Evolutionary conservation across 2,797 vertebrate species (phyloP), one percentile per base, ranked within the genome.

Genomic region (Sebastes steindachneri): DNA sequence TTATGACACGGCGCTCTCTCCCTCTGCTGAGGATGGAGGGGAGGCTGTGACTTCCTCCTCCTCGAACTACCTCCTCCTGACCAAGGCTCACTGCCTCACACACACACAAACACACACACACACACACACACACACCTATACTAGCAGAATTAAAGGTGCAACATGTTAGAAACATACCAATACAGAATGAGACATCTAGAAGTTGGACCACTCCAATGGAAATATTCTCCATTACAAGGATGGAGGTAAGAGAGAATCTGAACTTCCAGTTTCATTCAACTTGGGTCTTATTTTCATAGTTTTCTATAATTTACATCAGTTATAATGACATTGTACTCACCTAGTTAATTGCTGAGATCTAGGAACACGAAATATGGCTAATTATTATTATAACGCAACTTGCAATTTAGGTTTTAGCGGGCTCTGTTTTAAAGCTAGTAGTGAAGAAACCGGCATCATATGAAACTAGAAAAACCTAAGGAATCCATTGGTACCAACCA

Each of bases 1-100:
- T 95, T 95, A 95, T 95, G 93, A 93, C 93, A 86, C 35, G 82
- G 76, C 58, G 77, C 87, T 87, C 88, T 89, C 71, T 76, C 75
- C 59, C 65, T 83, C 83, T 85, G 82, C 80, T 57, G 55, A 57
- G 54, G 57, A 60, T 11, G 25, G 65, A 77, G 17, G 80, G 78
- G 67, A 53, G 76, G 68, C 64, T 53, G 65, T 3, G 57, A 75
- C 77, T 81, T 87, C 82, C 78, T 80, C 76, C 82, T 81, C 35
- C 26, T 80, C 85, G 68, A 14, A 26, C 74, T 60, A 73, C 58
- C 64, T 79, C 82, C 77, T 90, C 77, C 76, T 88, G 73, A 62
- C 65, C 7, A 31, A 75, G 67, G 33, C 35, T 69, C n/a, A 7
- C 10, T 26, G 12, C 62, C 33, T 3, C 9, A 33, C 33, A 55